phyloP scores from a whole-genome alignment of 2,113 vertebrate genomes.

The Tyrannus savana region DNA sequence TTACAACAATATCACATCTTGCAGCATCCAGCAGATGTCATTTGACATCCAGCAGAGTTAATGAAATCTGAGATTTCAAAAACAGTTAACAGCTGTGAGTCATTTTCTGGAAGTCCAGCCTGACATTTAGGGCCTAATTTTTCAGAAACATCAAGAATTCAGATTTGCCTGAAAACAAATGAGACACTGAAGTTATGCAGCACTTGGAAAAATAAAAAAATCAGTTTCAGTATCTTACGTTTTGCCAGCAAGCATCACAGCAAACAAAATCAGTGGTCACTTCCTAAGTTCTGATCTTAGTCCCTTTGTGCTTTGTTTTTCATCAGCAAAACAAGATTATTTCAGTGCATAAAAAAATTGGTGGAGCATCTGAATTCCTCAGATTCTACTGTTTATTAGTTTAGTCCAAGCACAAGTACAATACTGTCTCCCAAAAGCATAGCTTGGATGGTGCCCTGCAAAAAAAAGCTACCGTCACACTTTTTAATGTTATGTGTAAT shows the following conservation, averaged over 20 bases:
- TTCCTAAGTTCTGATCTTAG: constrained; percentile 48
- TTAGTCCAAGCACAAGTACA: constrained; percentile 30
- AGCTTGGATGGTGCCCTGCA: not conserved
- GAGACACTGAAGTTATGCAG: not conserved
- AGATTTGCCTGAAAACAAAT: not conserved
- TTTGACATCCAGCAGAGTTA: not conserved
- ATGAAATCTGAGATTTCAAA: not conserved
- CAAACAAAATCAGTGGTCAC: constrained; percentile 46
- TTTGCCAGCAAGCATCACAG: constrained; percentile 18
- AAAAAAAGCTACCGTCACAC: not conserved
- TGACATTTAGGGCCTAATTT: not conserved
- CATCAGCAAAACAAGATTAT: constrained; percentile 43
- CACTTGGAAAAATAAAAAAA: not conserved
- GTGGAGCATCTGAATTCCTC: constrained; percentile 17
- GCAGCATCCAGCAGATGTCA: not conserved
- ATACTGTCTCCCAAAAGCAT: not conserved
- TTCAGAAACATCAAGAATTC: not conserved
- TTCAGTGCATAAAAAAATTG: not conserved
- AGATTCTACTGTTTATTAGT: constrained; percentile 52
- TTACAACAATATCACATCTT: not conserved
- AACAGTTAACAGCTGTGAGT: not conserved
- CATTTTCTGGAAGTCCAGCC: not conserved
- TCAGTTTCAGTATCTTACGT: not conserved
- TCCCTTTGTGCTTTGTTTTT: constrained; percentile 51
- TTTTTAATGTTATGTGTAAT: not conserved